A percentile compares a stretch with the other conserved stretches of the same genome.
Conservation (phyloP, 2,113 vertebrate species). For the Pao palembangensis region DNA sequence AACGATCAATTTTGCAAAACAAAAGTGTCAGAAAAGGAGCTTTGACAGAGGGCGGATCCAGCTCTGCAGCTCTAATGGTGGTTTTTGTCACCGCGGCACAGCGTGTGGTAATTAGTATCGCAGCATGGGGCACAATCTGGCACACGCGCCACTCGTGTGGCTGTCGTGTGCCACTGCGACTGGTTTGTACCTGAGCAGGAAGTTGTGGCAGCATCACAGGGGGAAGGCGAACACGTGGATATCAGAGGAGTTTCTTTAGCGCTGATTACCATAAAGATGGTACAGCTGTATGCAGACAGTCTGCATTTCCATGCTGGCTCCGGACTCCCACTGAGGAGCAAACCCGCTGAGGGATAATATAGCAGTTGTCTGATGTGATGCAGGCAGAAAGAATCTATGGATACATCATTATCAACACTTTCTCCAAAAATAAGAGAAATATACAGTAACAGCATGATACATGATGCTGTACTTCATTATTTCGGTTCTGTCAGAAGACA, state of each 20-base stretch:
- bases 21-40: neutral
- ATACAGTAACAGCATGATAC: too few relatives aligned
- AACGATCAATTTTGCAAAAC: conserved; percentile 48
- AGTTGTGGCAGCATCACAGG: conserved; percentile 19
- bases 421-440: too few relatives aligned
- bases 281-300: conserved; percentile 20
- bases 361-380: conserved; percentile 48
- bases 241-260: conserved; percentile 34
- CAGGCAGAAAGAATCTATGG: conserved; percentile 27
- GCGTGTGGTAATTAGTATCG: conserved; percentile 56
- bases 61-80: conserved; percentile 28
- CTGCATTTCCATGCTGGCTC: conserved; percentile 24
- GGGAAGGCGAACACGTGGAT: conserved; percentile 21
- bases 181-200: conserved; percentile 4
- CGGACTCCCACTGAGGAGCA: conserved; percentile 19
- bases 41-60: neutral
- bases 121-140: conserved; percentile 11
- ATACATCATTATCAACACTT: conserved; percentile 1
- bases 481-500: too few relatives aligned
- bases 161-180: neutral
- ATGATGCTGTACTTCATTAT: too few relatives aligned
- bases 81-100: conserved; percentile 29
- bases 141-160: neutral
- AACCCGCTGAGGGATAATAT: conserved; percentile 29
- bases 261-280: conserved; percentile 33